Evolutionary conservation across 2,888 invertebrate genomes (phyloP), one percentile per base, ranked within the genome.

Genomic region (Marasmarcha lunaedactyla): DNA sequence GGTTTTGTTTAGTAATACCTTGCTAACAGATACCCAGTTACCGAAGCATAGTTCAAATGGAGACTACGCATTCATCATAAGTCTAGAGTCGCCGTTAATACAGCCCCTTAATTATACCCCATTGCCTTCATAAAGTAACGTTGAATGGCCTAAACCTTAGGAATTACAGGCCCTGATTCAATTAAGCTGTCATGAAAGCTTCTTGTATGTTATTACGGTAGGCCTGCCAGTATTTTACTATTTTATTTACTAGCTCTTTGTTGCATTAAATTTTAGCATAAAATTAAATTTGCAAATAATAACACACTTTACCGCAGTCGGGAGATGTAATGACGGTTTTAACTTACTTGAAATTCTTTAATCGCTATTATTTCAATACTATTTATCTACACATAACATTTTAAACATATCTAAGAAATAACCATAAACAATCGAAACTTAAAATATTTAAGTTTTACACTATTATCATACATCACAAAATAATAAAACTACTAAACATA

Each of bases 101-200:
- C 30, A 30, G 30, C n/a, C 30, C 30, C 10, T 61, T 61, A 63
- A 64, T 67, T 65, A 65, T 48, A 51, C 49, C 40, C 42, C 40
- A 46, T 49, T 47, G 42, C 42, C 39, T 46, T 42, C 45, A 41
- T 33, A 20, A 20, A 20, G 41, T 15, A 34, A 44, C 44, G 49
- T 48, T 48, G 51, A 39, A 49, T 47, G 51, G 53, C 20, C 20
- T 20, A 20, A 20, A 20, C 20, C 20, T 20, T 54, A 57, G 55
- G 54, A 64, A 62, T 67, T 63, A 59, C 63, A 40, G 49, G 51
- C 46, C 53, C 49, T 54, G 57, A 63, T 66, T 71, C 68, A 63
- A 71, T 70, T 71, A 70, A 59, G 66, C 56, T 71, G 67, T 69
- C 67, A 62, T 52, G 63, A 61, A 62, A 53, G 54, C 58, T 54